These are phyloP conservation scores for Epinephelus cyanopodus DNA, from an alignment of 2,113 vertebrate genomes.

Conservation along the genomic window DNA sequence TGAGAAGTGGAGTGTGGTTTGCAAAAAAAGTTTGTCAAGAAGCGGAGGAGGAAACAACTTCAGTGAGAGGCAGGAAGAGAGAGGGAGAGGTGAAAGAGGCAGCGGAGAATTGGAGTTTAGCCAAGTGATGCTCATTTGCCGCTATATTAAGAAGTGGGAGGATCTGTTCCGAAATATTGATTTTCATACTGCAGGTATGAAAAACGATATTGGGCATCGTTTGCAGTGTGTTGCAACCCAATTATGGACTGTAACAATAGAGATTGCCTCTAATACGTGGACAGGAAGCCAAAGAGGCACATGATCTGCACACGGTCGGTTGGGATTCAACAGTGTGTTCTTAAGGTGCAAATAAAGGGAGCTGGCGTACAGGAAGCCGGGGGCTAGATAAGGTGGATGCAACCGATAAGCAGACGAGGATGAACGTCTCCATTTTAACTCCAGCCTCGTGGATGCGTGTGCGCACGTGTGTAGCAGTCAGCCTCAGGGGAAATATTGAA, in stretches of 20 bases:
- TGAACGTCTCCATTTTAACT: conserved; percentile 20
- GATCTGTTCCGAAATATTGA: conserved; percentile 52
- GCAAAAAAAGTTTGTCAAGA: conserved; percentile 24
- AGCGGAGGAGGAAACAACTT: conserved; percentile 34
- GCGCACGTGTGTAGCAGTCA: not conserved
- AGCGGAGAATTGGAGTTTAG: conserved; percentile 39
- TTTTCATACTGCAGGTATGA: conserved; percentile 69
- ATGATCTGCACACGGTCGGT: not conserved
- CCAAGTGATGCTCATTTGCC: conserved; percentile 70
- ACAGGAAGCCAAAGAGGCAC: conserved; percentile 47
- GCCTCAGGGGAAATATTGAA: conserved; percentile 26
- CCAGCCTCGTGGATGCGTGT: conserved; percentile 8
- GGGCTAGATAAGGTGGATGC: conserved; percentile 13
- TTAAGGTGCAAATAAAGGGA: conserved; percentile 41
- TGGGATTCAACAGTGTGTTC: not conserved
- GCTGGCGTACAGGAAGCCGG: not conserved
- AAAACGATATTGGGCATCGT: conserved; percentile 67
- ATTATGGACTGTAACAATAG: conserved; percentile 69
- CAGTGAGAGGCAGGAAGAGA: conserved; percentile 44
- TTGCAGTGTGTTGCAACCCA: conserved; percentile 68
- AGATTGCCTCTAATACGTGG: conserved; percentile 72
- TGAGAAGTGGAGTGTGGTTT: not conserved
- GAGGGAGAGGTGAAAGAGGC: conserved; percentile 25
- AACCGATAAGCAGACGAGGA: not conserved
- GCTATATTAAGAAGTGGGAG: conserved; percentile 65